Conservation (phyloP, 2,888 invertebrate genomes). For the Rugalucina vietnamica region DNA sequence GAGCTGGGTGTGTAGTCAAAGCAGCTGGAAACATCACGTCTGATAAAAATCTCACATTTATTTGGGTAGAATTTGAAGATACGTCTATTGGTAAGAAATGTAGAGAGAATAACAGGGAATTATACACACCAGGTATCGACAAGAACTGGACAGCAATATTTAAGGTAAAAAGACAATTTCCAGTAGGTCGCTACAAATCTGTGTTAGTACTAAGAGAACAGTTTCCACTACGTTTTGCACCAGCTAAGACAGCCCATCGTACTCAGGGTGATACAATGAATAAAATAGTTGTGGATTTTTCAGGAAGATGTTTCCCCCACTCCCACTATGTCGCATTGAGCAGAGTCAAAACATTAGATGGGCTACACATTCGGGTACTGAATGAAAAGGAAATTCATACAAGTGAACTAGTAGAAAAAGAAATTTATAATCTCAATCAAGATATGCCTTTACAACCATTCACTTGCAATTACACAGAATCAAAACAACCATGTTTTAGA, state of each 20-base stretch:
- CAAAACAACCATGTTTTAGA: not conserved
- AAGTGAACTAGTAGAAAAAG: slow-evolving; percentile 28
- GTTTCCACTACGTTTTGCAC: slow-evolving; percentile 53
- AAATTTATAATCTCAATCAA: slow-evolving; percentile 40
- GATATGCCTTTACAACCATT: slow-evolving; percentile 2
- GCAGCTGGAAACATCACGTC: slow-evolving; percentile 1
- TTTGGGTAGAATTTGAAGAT: slow-evolving; percentile 58
- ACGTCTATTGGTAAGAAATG: slow-evolving; percentile 21
- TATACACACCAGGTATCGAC: slow-evolving; percentile 24
- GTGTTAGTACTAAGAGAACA: slow-evolving; percentile 52
- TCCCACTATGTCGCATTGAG: slow-evolving; percentile 63
- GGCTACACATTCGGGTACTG: slow-evolving; percentile 42
- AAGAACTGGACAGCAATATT: slow-evolving; percentile 52
- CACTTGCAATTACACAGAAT: not conserved
- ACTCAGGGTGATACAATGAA: slow-evolving; percentile 58
- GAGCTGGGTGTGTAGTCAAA: slow-evolving; percentile 36
- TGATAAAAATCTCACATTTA: not conserved
- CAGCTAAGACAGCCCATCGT: slow-evolving; percentile 56
- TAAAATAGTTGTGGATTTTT: slow-evolving; percentile 54
- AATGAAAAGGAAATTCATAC: slow-evolving; percentile 47
- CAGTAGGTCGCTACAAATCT: slow-evolving; percentile 32
- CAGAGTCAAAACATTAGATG: slow-evolving; percentile 44
- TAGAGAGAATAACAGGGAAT: slow-evolving; percentile 12
- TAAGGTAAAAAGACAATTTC: slow-evolving; percentile 33
- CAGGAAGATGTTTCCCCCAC: slow-evolving; percentile 42